phyloP scores from a whole-genome alignment of 2,113 vertebrate species.

The Danio rerio region DNA sequence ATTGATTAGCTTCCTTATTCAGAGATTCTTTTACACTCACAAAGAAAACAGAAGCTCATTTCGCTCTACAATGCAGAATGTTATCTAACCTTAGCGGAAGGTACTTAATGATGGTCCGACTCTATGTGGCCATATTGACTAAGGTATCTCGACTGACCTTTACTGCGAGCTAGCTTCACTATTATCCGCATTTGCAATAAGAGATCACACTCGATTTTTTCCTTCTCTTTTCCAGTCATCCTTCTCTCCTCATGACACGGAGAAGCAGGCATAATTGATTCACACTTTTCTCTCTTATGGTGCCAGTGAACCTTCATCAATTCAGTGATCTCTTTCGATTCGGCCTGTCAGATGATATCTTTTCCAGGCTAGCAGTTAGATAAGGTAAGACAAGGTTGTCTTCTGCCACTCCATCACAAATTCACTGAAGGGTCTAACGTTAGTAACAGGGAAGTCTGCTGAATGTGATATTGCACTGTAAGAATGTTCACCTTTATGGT shows the following conservation, averaged over 20 bases:
- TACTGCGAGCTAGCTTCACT: conserved; percentile 46
- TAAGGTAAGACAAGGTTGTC: conserved; percentile 70
- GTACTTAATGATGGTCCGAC: conserved; percentile 44
- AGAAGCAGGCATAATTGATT: conserved; percentile 57
- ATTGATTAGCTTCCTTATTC: conserved; percentile 50
- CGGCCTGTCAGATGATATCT: conserved; percentile 69
- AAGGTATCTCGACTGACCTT: conserved; percentile 68
- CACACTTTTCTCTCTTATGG: conserved; percentile 69
- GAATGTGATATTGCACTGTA: neutral
- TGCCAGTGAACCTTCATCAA: conserved; percentile 64
- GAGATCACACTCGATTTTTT: conserved; percentile 52
- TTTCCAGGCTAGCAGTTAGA: conserved; percentile 71
- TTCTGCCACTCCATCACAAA: conserved; percentile 72
- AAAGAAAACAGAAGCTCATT: conserved; percentile 36
- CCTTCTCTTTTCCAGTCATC: conserved; percentile 32
- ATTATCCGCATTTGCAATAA: conserved; percentile 66
- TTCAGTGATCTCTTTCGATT: conserved; percentile 69
- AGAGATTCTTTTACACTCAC: conserved; percentile 31
- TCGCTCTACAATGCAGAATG: conserved; percentile 19
- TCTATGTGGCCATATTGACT: conserved; percentile 58
- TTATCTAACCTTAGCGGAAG: conserved; percentile 20
- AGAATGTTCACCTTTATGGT: neutral
- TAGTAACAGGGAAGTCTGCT: conserved; percentile 12
- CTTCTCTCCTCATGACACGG: conserved; percentile 47
- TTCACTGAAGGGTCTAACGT: conserved; percentile 56